Evolutionary conservation across 1,140 invertebrate genomes (phyloP), one percentile per base, ranked within the genome.

Genomic region (Nylanderia fulva): DNA sequence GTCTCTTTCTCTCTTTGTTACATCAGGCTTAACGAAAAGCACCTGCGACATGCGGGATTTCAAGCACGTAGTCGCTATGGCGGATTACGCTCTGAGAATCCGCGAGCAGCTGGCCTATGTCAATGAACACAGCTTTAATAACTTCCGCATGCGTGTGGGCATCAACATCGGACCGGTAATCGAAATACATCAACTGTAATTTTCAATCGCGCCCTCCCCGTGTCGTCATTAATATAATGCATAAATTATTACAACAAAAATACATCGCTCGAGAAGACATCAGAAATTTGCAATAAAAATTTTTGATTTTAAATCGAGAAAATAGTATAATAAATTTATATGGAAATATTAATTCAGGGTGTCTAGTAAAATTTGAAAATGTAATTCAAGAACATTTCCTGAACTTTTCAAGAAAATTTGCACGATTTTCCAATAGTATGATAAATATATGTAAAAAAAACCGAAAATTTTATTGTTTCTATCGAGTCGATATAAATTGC

Each of bases 111-210:
- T 99, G 86, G 96, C 97, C 85, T 97, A 98, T 93, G 98, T 99
- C 85, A 99, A 99, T 94, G 97, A 98, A 94, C 98, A 99, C 95
- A 99, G 98, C 3, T 99, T 99, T 95, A 99, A 99, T 95, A 98
- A 98, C 95, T 99, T 99, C 95, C 97, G 98, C 83, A 97, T 99
- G 91, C 95, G 98, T 88, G 98, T 99, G 87, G 98, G 98, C 68
- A 98, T 99, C 92, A 99, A 98, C 94, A 97, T 99, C 87, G 99
- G 99, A 0, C 98, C 98, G 8, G 98, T 90, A 90, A 88, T 71
- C 48, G 11, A 54, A 77, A 13, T 39, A 29, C 29, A 5, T 39
- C 21, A 33, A 69, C 11, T 48, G 48, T 29, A 60, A 83, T 83
- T 33, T 45, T 79, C 21, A 7, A 39, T 21, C 45, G n/a, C n/a